phyloP scores from a whole-genome alignment of 2,888 invertebrate species.

The Trachelus iudaicus region DNA sequence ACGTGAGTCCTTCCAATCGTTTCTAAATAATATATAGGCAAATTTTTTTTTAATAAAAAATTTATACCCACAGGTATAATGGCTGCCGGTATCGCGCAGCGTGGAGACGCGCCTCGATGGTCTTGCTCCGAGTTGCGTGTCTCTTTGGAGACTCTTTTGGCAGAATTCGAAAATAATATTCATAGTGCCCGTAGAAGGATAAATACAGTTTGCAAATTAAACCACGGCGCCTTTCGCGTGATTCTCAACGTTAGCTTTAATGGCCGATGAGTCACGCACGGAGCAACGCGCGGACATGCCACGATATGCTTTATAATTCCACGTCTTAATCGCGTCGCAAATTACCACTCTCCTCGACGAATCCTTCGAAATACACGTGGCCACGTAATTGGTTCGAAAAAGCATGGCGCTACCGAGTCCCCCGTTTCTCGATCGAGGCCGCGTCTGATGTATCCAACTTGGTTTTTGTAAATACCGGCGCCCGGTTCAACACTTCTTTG shows the following conservation, averaged over 20 bases:
- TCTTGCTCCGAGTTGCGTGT: neutral
- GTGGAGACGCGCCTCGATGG: neutral
- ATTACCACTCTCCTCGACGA: slow-evolving; percentile 46
- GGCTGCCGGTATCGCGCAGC: neutral
- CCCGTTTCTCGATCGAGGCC: neutral
- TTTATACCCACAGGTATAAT: neutral
- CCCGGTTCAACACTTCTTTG: neutral
- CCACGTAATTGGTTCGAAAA: neutral
- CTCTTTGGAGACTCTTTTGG: neutral
- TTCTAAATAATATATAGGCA: neutral
- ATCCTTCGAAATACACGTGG: neutral
- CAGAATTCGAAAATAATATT: neutral
- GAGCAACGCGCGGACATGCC: slow-evolving; percentile 25
- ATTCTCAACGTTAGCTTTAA: slow-evolving; percentile 42
- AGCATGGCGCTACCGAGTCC: neutral
- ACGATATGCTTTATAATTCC: slow-evolving; percentile 47
- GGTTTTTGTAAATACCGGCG: neutral
- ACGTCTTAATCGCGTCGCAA: slow-evolving; percentile 54
- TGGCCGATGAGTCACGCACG: slow-evolving; percentile 55
- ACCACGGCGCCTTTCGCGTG: slow-evolving; percentile 52
- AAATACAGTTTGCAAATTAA: slow-evolving; percentile 47
- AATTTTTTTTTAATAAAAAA: no score
- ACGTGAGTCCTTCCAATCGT: neutral
- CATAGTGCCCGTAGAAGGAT: slow-evolving; percentile 13
- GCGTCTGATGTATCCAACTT: neutral